Percentiles rank a stretch among this genome's conserved stretches.
phyloP scores from a whole-genome alignment of 2,888 invertebrate genomes.

The Melikaiella ostensackeni region DNA sequence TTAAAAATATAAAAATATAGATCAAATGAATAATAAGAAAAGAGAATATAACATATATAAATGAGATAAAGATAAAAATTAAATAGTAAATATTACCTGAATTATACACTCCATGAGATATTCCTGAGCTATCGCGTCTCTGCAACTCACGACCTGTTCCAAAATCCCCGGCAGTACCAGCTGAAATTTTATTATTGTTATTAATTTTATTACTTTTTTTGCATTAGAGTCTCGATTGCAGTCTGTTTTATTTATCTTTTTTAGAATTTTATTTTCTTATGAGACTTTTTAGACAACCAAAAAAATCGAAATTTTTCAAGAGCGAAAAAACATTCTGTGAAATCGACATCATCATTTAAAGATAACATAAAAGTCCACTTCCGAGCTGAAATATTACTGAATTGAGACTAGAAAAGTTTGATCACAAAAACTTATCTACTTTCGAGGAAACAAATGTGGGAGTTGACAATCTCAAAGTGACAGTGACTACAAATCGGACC shows the following conservation, averaged over 20 bases:
- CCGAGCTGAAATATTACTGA: too few species aligned
- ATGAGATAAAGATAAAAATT: background rate
- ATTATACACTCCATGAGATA: constrained; percentile 99
- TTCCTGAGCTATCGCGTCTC: constrained; percentile 99
- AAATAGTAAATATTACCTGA: constrained; percentile 82
- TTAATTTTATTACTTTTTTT: constrained; percentile 24
- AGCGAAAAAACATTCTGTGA: too few species aligned
- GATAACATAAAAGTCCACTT: too few species aligned
- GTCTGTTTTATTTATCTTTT: too few species aligned
- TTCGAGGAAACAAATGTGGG: too few species aligned
- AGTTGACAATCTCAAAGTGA: too few species aligned
- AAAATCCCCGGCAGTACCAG: constrained; percentile 96
- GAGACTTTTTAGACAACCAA: too few species aligned
- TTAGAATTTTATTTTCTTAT: background rate
- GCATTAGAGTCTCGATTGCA: background rate
- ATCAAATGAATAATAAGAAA: background rate
- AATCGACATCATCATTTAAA: too few species aligned
- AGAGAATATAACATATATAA: background rate
- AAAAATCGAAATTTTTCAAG: too few species aligned
- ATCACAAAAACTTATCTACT: too few species aligned
- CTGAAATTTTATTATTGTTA: constrained; percentile 69
- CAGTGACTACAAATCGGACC: too few species aligned
- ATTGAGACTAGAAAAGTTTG: too few species aligned
- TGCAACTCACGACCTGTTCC: constrained; percentile 98
- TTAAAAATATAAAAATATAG: background rate